Evolutionary conservation across 2,888 invertebrate genomes (phyloP).

Genomic region (Mythimna albipuncta): DNA sequence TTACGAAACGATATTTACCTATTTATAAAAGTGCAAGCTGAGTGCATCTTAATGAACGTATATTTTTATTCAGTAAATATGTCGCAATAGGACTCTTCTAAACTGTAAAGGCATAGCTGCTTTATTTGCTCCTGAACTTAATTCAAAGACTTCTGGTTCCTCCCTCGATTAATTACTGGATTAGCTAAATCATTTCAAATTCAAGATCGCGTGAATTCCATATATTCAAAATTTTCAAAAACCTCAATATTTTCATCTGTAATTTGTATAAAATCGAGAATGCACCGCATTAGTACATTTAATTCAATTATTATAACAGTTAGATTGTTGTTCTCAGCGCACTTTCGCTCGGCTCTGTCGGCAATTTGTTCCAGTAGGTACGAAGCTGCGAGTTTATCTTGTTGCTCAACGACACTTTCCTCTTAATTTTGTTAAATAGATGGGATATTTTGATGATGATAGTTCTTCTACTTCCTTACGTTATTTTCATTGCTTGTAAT

Average conservation of each 20-base stretch:
- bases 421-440: constrained; percentile 8
- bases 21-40: neutral
- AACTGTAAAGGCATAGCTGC: neutral
- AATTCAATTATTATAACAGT: constrained; percentile 55
- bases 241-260: constrained; percentile 7
- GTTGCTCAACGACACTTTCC: constrained; percentile 15
- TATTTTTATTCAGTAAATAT: neutral
- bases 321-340: constrained; percentile 41
- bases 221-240: neutral
- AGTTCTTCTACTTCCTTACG: neutral
- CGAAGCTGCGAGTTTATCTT: neutral
- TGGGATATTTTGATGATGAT: neutral
- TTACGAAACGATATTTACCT: neutral
- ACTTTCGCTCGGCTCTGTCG: constrained; percentile 46
- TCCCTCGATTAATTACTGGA: neutral
- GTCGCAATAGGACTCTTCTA: too few relatives aligned
- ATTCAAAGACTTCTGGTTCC: neutral
- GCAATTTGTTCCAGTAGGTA: constrained; percentile 41
- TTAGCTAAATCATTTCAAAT: neutral
- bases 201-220: too few relatives aligned
- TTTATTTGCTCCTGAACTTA: neutral
- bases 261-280: constrained; percentile 32
- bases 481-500: neutral
- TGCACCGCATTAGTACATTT: constrained; percentile 31
- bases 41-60: neutral